phyloP scores from a whole-genome alignment of 1,140 invertebrate genomes.

The Aphis gossypii region DNA sequence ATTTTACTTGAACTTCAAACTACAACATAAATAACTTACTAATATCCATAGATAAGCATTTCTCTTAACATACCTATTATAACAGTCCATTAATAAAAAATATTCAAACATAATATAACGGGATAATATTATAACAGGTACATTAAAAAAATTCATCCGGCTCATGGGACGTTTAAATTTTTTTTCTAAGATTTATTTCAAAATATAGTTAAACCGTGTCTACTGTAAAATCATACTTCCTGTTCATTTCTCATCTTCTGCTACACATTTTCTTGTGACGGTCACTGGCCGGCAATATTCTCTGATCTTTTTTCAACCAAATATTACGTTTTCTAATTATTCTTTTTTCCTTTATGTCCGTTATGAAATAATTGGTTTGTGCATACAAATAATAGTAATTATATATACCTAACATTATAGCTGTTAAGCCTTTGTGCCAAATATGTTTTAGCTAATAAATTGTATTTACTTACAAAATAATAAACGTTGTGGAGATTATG shows the following conservation, averaged over 20 bases:
- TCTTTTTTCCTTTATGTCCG: neutral
- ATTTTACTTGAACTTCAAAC: neutral
- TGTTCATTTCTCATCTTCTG: neutral
- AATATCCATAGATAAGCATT: neutral
- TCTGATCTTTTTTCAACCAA: neutral
- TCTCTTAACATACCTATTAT: neutral
- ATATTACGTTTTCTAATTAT: neutral
- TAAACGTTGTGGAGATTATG: neutral
- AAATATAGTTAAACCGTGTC: neutral
- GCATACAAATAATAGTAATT: neutral
- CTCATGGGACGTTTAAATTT: neutral
- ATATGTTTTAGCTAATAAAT: neutral
- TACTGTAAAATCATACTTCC: neutral
- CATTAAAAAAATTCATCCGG: neutral
- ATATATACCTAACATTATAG: neutral
- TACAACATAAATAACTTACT: neutral
- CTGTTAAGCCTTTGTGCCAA: neutral
- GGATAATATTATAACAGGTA: neutral
- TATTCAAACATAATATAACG: slow-evolving; percentile 3
- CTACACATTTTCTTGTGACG: neutral
- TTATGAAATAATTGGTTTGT: neutral
- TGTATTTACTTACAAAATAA: neutral
- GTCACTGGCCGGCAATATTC: neutral
- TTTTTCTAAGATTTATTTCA: neutral
- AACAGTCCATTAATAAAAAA: neutral